These are phyloP conservation scores for Acridotheres tristis DNA, from an alignment of 2,797 vertebrate species.

Conservation along the genomic window DNA sequence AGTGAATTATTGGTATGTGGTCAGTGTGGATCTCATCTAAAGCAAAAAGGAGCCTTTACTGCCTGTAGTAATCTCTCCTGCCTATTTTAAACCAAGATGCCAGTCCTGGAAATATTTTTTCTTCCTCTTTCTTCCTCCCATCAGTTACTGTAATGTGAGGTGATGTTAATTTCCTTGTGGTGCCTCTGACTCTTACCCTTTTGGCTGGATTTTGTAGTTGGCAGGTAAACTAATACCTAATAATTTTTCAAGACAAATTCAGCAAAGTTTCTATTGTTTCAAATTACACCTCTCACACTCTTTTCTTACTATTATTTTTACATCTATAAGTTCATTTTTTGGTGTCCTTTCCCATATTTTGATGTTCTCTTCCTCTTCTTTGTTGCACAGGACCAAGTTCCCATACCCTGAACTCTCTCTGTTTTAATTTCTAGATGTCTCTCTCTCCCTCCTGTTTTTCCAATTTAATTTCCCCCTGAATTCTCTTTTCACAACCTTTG, in stretches of 20 bases:
- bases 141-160: not conserved
- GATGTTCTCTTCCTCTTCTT: not conserved
- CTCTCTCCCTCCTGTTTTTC: not conserved
- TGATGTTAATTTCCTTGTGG: not conserved
- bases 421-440: not conserved
- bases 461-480: not conserved
- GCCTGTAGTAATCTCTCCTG: not conserved
- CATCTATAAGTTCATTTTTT: accelerated
- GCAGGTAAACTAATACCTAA: not conserved
- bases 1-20: not conserved
- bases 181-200: not conserved
- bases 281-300: not conserved
- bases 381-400: not conserved
- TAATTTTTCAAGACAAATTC: not conserved
- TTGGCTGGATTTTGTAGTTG: not conserved
- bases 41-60: not conserved
- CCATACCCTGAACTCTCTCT: not conserved
- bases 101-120: not conserved
- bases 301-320: not conserved
- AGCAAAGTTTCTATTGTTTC: not conserved
- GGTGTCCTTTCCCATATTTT: not conserved
- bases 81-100: not conserved
- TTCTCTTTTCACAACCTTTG: not conserved
- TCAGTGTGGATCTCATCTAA: not conserved
- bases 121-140: not conserved